Base-by-base conservation (phyloP, 2,113 vertebrate species). In the Sylvilagus bachmani region DNA sequence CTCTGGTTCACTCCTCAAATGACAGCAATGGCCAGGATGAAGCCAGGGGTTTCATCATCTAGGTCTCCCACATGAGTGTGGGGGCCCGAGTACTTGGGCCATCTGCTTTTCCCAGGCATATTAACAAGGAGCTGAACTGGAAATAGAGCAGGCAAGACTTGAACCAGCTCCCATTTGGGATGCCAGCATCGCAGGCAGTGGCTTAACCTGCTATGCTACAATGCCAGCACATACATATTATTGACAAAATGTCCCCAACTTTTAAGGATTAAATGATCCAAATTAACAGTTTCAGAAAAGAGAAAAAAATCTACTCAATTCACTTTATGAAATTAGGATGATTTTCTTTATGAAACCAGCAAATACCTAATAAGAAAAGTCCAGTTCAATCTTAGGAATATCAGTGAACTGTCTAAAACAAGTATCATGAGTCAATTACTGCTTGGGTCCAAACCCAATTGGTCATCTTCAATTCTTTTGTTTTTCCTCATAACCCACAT, bases 261-360 rank as follows among this genome's bases (percentile, higher is more conserved):
- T 89, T 91, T 10, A 82, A 91, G 14, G 22, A 79, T 70, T 66
- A 64, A 92, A 36, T 12, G 22, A 25, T 94, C 27, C 67, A 93
- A 85, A 80, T 58, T 79, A 93, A 36, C 12, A 84, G 44, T 81
- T 91, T 91, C 71, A 78, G 73, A 75, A 79, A 86, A 55, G 29
- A 6, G 24, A 38, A 55, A 86, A 86, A 81, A 70, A 87, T 17
- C 21, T 75, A 49, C 17, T 90, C 38, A 78, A 31, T 55, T 92
- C 87, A 81, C 49, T 69, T 94, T 80, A 53, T 91, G 44, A 86
- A 24, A 67, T 24, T 86, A 80, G 9, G 71, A 51, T 84, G 93
- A 44, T 31, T 33, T 93, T 94, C 19, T 55, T 67, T 38, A 83
- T 81, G 69, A 91, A 91, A 83, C 10, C 10, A 86, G 21, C 77